Percentiles rank a stretch among this genome's conserved stretches.
Evolutionary conservation across 2,113 vertebrate genomes (phyloP).

Genomic region (Sinosuthora webbiana): DNA sequence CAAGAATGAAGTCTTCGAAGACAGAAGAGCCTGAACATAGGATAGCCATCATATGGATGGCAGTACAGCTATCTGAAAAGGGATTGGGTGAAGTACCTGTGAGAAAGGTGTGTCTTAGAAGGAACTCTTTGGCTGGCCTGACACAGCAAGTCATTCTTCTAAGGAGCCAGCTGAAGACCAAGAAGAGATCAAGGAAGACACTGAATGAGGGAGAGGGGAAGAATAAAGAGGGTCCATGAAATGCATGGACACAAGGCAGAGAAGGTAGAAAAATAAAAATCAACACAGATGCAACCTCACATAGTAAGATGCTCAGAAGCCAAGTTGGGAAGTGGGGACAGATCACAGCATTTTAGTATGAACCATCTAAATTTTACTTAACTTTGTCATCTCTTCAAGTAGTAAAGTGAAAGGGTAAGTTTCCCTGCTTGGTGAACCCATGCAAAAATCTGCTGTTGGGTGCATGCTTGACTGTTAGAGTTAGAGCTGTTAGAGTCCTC

Average conservation of each 20-base stretch:
- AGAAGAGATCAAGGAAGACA: background rate
- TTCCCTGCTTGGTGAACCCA: background rate
- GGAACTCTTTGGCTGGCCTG: background rate
- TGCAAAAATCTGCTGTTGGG: background rate
- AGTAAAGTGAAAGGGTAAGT: background rate
- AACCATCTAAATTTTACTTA: background rate
- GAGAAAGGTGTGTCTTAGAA: background rate
- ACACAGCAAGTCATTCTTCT: background rate
- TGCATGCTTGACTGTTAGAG: background rate
- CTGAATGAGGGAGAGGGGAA: background rate
- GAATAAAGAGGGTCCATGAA: background rate
- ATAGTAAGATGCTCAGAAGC: background rate
- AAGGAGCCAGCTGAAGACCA: background rate
- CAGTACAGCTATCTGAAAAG: background rate
- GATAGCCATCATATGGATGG: background rate
- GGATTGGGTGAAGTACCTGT: background rate
- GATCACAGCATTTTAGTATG: background rate
- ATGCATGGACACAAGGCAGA: background rate
- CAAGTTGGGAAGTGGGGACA: background rate
- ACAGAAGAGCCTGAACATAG: background rate
- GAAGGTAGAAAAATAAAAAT: background rate
- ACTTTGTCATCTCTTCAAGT: background rate
- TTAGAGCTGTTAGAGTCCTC: background rate
- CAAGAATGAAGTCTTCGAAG: background rate
- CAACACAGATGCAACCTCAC: background rate